These are phyloP conservation scores for Pangasianodon hypophthalmus DNA, from an alignment of 2,113 vertebrate species.

Conservation along the genomic window DNA sequence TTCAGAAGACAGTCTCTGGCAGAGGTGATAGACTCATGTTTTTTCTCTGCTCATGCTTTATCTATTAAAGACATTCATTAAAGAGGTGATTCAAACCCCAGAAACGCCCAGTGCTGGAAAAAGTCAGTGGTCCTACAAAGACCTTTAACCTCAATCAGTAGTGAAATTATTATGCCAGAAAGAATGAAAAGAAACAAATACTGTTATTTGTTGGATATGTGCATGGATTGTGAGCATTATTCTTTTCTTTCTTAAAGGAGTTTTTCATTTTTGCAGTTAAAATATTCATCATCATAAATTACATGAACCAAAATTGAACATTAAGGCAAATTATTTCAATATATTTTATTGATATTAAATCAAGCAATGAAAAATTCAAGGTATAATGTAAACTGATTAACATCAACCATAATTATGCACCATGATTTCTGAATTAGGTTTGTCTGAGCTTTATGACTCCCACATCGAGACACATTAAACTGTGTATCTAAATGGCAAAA, in stretches of 20 bases:
- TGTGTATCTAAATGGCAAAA: constrained; percentile 54
- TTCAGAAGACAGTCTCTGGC: constrained; percentile 51
- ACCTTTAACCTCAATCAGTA: constrained; percentile 21
- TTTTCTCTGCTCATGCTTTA: constrained; percentile 68
- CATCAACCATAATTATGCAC: constrained; percentile 44
- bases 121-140: constrained; percentile 20
- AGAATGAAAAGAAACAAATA: constrained; percentile 4
- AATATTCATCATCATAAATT: not conserved
- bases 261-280: not conserved
- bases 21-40: constrained; percentile 68
- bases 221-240: not conserved
- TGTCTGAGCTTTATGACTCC: constrained; percentile 56
- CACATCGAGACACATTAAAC: constrained; percentile 23
- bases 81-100: constrained; percentile 24
- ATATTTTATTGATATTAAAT: not conserved
- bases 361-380: not conserved
- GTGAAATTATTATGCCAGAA: not conserved
- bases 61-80: constrained; percentile 20
- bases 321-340: not conserved
- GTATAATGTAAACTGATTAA: constrained; percentile 44
- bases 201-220: constrained; percentile 13
- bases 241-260: not conserved
- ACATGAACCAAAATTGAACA: not conserved
- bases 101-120: constrained; percentile 14
- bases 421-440: constrained; percentile 58